These are phyloP conservation scores for Caenorhabditis panamensis DNA, from an alignment of 2,888 invertebrate species.

Conservation along the genomic window DNA sequence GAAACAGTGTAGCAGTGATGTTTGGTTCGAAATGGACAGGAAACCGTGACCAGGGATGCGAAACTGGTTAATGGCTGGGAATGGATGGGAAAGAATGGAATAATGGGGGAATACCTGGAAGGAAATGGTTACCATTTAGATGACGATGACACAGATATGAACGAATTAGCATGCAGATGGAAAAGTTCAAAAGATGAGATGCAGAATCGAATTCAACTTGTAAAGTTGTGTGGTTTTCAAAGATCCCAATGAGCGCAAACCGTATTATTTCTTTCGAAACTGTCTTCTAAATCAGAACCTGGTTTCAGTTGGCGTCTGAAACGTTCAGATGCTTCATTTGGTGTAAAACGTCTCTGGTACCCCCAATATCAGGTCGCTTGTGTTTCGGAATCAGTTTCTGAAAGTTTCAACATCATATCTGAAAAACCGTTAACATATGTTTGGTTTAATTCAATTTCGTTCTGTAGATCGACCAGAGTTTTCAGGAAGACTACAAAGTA, in stretches of 20 bases:
- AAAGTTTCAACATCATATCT: too few species aligned
- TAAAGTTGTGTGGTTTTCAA: too few species aligned
- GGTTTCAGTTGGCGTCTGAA: too few species aligned
- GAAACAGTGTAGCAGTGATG: conserved; percentile 15
- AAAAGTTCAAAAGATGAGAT: conserved; percentile 1
- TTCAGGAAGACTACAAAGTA: neutral
- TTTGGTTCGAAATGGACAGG: neutral
- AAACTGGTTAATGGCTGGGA: conserved; percentile 47
- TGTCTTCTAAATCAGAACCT: too few species aligned
- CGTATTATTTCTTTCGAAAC: too few species aligned
- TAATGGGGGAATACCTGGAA: conserved; percentile 9
- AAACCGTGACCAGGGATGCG: conserved; percentile 26
- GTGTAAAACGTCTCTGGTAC: too few species aligned
- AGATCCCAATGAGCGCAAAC: too few species aligned
- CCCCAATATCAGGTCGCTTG: too few species aligned
- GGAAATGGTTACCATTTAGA: conserved; percentile 14
- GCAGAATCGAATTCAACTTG: neutral
- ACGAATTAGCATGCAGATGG: conserved; percentile 24
- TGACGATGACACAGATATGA: conserved; percentile 33
- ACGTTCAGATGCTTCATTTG: too few species aligned
- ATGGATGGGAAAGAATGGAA: neutral
- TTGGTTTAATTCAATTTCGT: too few species aligned
- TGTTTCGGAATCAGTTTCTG: too few species aligned
- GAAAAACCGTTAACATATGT: too few species aligned
- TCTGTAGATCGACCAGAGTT: neutral